Conservation (phyloP, 2,113 vertebrate species). For the Galeopterus variegatus region DNA sequence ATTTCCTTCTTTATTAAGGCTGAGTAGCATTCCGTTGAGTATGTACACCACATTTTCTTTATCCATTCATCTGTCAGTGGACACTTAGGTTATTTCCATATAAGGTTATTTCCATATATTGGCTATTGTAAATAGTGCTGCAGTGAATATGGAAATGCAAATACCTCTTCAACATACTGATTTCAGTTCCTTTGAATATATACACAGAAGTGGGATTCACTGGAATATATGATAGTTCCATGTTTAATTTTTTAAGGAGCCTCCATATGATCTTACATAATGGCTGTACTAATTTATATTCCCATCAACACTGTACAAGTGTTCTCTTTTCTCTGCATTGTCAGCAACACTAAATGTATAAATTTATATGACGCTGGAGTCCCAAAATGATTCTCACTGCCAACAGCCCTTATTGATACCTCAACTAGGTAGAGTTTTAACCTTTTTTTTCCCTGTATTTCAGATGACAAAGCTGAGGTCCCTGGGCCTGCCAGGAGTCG, state of each 20-base stretch:
- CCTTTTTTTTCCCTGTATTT: background rate
- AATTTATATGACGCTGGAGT: background rate
- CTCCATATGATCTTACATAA: background rate
- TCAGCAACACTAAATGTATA: no score
- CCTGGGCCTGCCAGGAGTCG: background rate
- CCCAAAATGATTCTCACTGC: background rate
- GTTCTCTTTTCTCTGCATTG: background rate
- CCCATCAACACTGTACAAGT: background rate
- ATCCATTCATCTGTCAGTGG: no score
- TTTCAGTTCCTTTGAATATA: background rate
- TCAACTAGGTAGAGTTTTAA: background rate
- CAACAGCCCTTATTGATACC: background rate
- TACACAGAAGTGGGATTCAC: background rate
- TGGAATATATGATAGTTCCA: background rate
- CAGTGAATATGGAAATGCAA: background rate
- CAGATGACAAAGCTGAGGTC: background rate
- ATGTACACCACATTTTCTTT: background rate
- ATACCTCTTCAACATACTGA: background rate
- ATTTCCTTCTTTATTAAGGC: background rate
- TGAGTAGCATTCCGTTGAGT: no score
- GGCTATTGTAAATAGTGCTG: background rate
- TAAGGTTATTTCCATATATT: background rate
- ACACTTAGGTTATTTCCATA: background rate
- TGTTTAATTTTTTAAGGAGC: background rate
- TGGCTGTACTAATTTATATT: background rate